phyloP scores from a whole-genome alignment of 1,140 invertebrate species.

The Apis mellifera region Amel_HAv3.1 CM009944.2:8133001-8133500 shows the following conservation, averaged over 20 bases:
- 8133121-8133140: constrained; percentile 50
- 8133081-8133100: constrained; percentile 60
- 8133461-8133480: constrained; percentile 75
- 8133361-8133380: neutral
- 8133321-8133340: constrained; percentile 7
- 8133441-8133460: constrained; percentile 59
- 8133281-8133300: neutral
- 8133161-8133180: constrained; percentile 61
- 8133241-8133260: constrained; percentile 74
- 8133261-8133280: constrained; percentile 61
- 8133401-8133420: constrained; percentile 13
- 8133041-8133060: constrained; percentile 64
- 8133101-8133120: constrained; percentile 62
- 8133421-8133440: constrained; percentile 31
- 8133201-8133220: constrained; percentile 68
- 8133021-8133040: constrained; percentile 35
- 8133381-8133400: neutral
- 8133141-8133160: constrained; percentile 58
- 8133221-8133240: constrained; percentile 63
- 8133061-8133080: constrained; percentile 54
- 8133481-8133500: constrained; percentile 72
- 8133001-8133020: constrained; percentile 34
- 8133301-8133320: constrained; percentile 17
- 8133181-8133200: constrained; percentile 65
- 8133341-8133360: neutral